phyloP scores from a whole-genome alignment of 2,888 invertebrate species.

The Sinotaia quadrata region DNA sequence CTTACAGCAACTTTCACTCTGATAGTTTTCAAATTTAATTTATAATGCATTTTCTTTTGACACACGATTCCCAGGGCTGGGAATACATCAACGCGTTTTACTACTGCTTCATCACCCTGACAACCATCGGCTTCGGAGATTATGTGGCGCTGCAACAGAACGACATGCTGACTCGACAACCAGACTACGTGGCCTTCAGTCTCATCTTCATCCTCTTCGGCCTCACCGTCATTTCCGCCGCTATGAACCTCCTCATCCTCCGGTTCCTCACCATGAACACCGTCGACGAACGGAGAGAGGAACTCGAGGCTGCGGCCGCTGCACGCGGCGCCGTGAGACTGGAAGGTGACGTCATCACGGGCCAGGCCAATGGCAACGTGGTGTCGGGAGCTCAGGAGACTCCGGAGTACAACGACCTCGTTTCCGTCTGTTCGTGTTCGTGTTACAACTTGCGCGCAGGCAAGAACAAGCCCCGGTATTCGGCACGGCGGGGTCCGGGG shows the following conservation, averaged over 20 bases:
- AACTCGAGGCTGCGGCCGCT: conserved; percentile 96
- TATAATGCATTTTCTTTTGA: no score
- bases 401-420: conserved; percentile 79
- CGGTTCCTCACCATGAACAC: conserved; percentile 98
- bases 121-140: conserved; percentile 98
- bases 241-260: conserved; percentile 95
- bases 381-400: conserved; percentile 73
- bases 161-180: conserved; percentile 92
- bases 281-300: conserved; percentile 89
- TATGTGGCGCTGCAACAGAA: conserved; percentile 98
- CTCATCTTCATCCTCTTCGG: conserved; percentile 99
- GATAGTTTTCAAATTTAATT: no score
- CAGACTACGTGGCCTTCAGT: conserved; percentile 96
- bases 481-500: conserved; percentile 41
- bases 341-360: conserved; percentile 92
- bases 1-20: no score
- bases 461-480: conserved; percentile 38
- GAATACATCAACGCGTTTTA: conserved; percentile 90
- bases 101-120: conserved; percentile 98
- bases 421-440: conserved; percentile 87
- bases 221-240: conserved; percentile 97
- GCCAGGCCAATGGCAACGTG: conserved; percentile 73
- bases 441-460: conserved; percentile 76
- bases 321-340: conserved; percentile 94
- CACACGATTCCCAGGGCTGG: conserved; percentile 92